Evolutionary conservation across 2,113 vertebrate species (phyloP), one percentile per base, ranked within the genome.

Genomic region (Pardalotus punctatus): DNA sequence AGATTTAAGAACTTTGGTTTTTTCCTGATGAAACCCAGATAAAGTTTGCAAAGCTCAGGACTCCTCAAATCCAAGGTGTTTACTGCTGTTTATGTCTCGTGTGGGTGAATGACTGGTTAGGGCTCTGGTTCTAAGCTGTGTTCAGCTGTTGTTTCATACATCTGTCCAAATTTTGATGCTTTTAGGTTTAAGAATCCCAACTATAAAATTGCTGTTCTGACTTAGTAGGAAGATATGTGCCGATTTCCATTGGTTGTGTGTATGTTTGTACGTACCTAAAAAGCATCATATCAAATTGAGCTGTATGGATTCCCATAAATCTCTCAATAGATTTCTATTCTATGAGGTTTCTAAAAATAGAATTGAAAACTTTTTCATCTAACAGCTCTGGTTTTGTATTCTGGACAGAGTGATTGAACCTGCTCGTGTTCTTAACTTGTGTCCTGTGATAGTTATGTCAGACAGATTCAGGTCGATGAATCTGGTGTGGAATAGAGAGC

Each of bases 21-120:
- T 93, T 79, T 43, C 71, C 28, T 54, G 36, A 31, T 94, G 92
- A 96, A 93, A 94, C 31, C 7, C 40, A 93, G 62, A 61, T 58
- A 43, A 95, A 88, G 65, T 77, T 94, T 84, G 76, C 72, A 80
- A 69, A 95, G 81, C 79, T 94, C 62, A 74, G 72, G 79, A 48
- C 66, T 54, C 50, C 89, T 87, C 83, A 90, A 58, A 94, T 90
- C 64, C 86, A 61, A 62, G 86, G 72, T 96, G 81, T 96, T 97
- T 66, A 17, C 81, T 88, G 36, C 35, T 80, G 0, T 94, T 95
- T 95, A 15, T 93, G 4, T 82, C 61, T 82, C 40, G 6, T 61
- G 43, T 51, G 48, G 85, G 80, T 70, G 61, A 56, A 27, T 51
- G 56, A 36, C 36, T 94, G 66, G 19, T 4, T 90, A 64, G 53